These are phyloP conservation scores for Lutjanus campechanus DNA, from an alignment of 2,797 vertebrate species.

Conservation along the genomic window DNA sequence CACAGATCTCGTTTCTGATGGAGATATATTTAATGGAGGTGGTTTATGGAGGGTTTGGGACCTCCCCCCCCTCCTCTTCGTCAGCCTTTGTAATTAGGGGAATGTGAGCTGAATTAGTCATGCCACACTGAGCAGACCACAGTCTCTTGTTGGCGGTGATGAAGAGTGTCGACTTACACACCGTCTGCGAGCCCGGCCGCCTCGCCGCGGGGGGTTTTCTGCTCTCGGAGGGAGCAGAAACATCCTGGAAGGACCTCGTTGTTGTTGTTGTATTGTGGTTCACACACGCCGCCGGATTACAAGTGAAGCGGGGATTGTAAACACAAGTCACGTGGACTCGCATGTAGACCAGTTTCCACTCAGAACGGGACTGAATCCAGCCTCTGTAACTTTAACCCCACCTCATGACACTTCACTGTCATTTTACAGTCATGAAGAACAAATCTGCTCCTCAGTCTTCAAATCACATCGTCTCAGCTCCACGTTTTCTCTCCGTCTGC, in stretches of 20 bases:
- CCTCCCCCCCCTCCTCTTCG: background rate
- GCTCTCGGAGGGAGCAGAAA: background rate
- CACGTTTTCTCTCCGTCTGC: background rate
- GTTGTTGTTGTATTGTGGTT: background rate
- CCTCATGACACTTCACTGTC: background rate
- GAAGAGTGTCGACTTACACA: slow-evolving; percentile 63
- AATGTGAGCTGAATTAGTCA: slow-evolving; percentile 74
- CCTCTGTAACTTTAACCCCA: background rate
- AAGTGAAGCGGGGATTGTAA: background rate
- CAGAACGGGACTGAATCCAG: background rate
- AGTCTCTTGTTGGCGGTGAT: slow-evolving; percentile 20
- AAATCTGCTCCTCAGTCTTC: background rate
- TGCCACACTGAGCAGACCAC: slow-evolving; percentile 27
- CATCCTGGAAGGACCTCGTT: background rate
- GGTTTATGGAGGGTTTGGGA: slow-evolving; percentile 1
- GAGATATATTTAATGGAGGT: background rate
- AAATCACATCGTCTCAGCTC: background rate
- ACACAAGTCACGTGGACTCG: slow-evolving; percentile 11
- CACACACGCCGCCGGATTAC: background rate
- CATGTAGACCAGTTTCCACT: background rate
- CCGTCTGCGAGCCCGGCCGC: slow-evolving; percentile 31
- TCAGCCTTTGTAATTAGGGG: slow-evolving; percentile 65
- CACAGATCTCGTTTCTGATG: slow-evolving; percentile 12
- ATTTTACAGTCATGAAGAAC: no score
- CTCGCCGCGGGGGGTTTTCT: background rate